Evolutionary conservation across 2,113 vertebrate species (phyloP).

Genomic region (Neolamprologus longior): DNA sequence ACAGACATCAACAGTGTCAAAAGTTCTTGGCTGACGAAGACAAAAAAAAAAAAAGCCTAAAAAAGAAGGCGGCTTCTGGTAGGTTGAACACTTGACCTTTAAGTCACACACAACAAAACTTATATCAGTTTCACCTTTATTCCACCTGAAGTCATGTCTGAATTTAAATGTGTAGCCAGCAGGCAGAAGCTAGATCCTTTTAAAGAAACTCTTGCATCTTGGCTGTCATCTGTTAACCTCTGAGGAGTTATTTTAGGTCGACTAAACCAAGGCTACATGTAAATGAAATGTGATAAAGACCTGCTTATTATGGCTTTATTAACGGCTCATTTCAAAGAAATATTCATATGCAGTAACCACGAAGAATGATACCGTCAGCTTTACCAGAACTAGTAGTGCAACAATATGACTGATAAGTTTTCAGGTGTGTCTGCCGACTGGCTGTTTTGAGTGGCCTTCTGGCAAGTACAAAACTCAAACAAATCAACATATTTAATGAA

Average conservation of each 20-base stretch:
- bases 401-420: neutral
- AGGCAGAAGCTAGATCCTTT: neutral
- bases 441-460: neutral
- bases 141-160: neutral
- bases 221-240: neutral
- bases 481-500: neutral
- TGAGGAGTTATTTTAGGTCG: neutral
- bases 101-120: neutral
- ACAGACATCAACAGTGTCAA: neutral
- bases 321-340: neutral
- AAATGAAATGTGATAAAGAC: neutral
- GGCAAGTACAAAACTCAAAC: neutral
- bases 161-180: neutral
- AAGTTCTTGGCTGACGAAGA: neutral
- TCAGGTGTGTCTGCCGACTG: neutral
- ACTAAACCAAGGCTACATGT: neutral
- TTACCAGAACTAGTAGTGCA: neutral
- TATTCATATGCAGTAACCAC: neutral
- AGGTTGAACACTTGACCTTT: neutral
- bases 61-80: neutral
- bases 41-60: neutral
- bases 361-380: neutral
- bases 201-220: neutral
- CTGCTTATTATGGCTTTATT: neutral
- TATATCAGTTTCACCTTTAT: neutral